Evolutionary conservation across 2,113 vertebrate genomes (phyloP), one percentile per base, ranked within the genome.

Genomic region (Erpornis zantholeuca): DNA sequence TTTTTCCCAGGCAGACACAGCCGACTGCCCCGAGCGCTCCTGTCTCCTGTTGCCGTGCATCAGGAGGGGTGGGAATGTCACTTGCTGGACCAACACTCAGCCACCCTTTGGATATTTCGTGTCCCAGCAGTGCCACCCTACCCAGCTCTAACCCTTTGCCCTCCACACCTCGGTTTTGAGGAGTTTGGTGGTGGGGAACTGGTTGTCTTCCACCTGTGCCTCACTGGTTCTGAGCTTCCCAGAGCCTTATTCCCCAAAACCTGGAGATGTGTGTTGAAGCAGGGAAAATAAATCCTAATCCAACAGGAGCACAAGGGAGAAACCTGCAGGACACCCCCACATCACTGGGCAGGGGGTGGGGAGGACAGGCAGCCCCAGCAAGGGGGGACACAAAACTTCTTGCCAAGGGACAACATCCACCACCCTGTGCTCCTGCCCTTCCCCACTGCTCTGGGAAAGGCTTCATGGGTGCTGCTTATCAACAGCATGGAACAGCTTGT

Each of bases 21-120:
- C 12, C 44, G 18, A 24, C 27, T 70, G 60, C 12, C n/a, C 24
- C 0, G 1, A 33, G 56, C 0, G 0, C 50, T 61, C 60, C 54
- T 13, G 35, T 35, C 14, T 42, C 56, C 33, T 1, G 0, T 22
- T 33, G 28, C 15, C 12, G 0, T 4, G 28, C 16, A 7, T 24
- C 21, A 12, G 52, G 22, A 27, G 50, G 52, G 47, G 28, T 35
- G 57, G n/a, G n/a, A 68, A 24, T 27, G 29, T 8, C 54, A 10
- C 21, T 61, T 27, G 15, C 20, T 45, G 44, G 44, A 45, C 44
- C 44, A 45, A 21, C 44, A 45, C 19, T 36, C 44, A 17, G 35
- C 9, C 44, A 35, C 40, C 8, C 13, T 65, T 35, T 3, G 7
- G 23, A 11, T n/a, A 29, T 35, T 70, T 49, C 52, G 4, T 3